A percentile compares a stretch with the other conserved stretches of the same genome.
Evolutionary conservation across 2,797 vertebrate genomes (phyloP).

Genomic region (Sebastes aleutianus): DNA sequence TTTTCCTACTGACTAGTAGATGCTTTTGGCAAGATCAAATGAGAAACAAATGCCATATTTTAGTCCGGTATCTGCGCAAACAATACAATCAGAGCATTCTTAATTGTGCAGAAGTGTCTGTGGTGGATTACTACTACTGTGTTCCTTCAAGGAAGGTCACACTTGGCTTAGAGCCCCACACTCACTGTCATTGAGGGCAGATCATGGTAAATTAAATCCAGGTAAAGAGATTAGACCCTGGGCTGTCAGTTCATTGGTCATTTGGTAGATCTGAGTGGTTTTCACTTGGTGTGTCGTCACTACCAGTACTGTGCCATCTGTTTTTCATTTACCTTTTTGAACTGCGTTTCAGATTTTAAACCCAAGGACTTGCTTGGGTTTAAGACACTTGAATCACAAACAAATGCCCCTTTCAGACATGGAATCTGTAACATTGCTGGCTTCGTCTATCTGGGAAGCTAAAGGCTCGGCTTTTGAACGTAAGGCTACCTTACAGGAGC

Average conservation of each 20-base stretch:
- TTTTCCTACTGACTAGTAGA: not conserved
- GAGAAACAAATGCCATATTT: not conserved
- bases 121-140: not conserved
- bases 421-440: not conserved
- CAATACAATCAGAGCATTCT: not conserved
- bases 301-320: not conserved
- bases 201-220: conserved; percentile 47
- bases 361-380: not conserved
- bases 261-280: conserved; percentile 22
- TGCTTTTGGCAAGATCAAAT: not conserved
- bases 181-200: not conserved
- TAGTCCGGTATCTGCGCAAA: not conserved
- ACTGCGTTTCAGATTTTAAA: not conserved
- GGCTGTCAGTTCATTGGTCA: conserved; percentile 28
- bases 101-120: not conserved
- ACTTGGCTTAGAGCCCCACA: not conserved
- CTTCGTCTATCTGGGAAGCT: not conserved
- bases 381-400: not conserved
- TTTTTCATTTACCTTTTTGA: conserved; percentile 12
- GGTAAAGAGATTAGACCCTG: conserved; percentile 51
- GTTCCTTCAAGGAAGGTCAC: not conserved
- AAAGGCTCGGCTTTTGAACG: not conserved
- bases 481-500: not conserved
- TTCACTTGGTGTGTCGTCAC: not conserved
- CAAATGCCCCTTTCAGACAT: not conserved